Base-by-base conservation (phyloP, 2,888 invertebrate species). In the Coleophora flavipennella region DNA sequence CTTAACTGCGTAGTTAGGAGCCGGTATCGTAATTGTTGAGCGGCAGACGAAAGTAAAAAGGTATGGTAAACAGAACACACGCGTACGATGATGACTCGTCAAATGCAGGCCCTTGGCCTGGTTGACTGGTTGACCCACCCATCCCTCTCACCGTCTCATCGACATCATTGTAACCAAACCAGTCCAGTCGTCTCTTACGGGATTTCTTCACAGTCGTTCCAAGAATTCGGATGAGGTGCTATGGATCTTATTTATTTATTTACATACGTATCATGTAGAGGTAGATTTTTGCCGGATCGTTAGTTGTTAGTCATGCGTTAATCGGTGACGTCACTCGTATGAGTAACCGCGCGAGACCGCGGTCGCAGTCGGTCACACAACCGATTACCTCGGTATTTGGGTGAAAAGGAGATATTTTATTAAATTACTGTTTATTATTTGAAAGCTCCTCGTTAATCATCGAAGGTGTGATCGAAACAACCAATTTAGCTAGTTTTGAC, bases 301-400 rank as follows among this genome's bases (percentile, higher is more conserved):
- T 20, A 20, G 20, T 9, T 29, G 29, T 79, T 76, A 78, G 66
- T 81, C 81, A 79, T 63, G 54, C 64, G 58, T 64, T 67, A 69
- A 75, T 72, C 60, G 65, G 49, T 81, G 81, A 83, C 80, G 80
- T 79, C 79, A 81, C 46, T 6, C 48, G 48, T 54, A 59, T 81
- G 81, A 80, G 74, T 80, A 80, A 81, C 61, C 65, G 51, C 53
- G 42, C 54, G 61, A 64, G 54, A 57, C 60, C 57, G 67, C 64
- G 56, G 37, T 42, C 53, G 52, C 51, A 50, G 58, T 56, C 60
- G 60, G 56, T 57, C 64, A 62, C 60, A 57, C 52, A 59, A 60
- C 57, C 58, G 66, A 67, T 67, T 60, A 65, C 58, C 53, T 47
- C 40, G 62, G 66, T 62, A 69, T 73, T 70, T 66, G 59, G 62